Evolutionary conservation across 2,888 invertebrate species (phyloP), one percentile per base, ranked within the genome.

Genomic region (Crocallis elinguaria): DNA sequence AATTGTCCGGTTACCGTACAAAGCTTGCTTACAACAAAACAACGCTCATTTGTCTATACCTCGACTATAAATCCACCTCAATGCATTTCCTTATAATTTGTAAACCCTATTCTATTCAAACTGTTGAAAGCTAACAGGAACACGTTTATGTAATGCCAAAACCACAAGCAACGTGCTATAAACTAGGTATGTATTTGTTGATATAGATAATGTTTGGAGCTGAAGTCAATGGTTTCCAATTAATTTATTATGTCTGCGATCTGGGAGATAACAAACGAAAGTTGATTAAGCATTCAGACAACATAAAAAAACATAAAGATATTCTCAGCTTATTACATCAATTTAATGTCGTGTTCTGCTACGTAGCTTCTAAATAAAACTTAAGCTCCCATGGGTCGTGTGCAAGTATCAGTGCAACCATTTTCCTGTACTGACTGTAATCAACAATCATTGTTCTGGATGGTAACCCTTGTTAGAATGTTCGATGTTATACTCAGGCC

Each of bases 401-500:
- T n/a, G n/a, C n/a, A n/a, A 37, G 30, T 37, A 7, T 12, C 14
- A 13, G 7, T 32, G 36, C 21, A 37, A 12, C 3, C 12, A 5
- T 33, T 35, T 11, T n/a, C 8, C 11, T 29, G 13, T 11, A 23
- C 16, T 25, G n/a, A n/a, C 17, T 38, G 38, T 23, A 29, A 48
- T 38, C 2, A 11, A 38, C 14, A 7, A 12, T 17, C 11, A 39
- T 27, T 27, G 12, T 49, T 33, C 11, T 30, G n/a, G 12, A 8
- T 16, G 13, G 12, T 21, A 7, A 13, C 12, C 36, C 19, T 25
- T 23, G 30, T 38, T 27, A n/a, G 14, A 27, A 36, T 3, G 27
- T 23, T 21, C 65, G 66, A 69, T 71, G 66, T 71, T 71, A 12
- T 11, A n/a, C 75, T 79, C 65, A 67, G 45, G 56, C 48, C 46